Percentiles rank a stretch among this genome's conserved stretches.
phyloP scores from a whole-genome alignment of 1,140 invertebrate species.

The Zaprionus africanus region DNA sequence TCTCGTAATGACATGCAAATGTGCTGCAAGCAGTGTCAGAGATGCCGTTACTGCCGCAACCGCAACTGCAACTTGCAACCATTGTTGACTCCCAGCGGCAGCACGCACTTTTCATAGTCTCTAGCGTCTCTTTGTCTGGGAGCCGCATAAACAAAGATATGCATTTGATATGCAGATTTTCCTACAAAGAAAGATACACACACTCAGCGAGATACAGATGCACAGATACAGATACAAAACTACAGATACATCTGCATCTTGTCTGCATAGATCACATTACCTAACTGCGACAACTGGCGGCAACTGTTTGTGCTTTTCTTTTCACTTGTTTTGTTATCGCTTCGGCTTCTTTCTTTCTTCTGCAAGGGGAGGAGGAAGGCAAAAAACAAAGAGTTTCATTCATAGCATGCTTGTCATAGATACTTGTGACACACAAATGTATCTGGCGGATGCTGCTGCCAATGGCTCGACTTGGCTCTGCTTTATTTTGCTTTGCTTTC shows the following conservation, averaged over 20 bases:
- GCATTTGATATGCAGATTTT: slow-evolving; percentile 79
- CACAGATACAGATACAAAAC: slow-evolving; percentile 28
- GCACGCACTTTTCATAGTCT: slow-evolving; percentile 46
- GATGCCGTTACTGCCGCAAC: slow-evolving; percentile 41
- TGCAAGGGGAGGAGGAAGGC: not conserved
- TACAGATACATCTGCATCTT: slow-evolving; percentile 7
- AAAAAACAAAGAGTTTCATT: slow-evolving; percentile 70
- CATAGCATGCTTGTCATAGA: slow-evolving; percentile 69
- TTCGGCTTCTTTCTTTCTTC: slow-evolving; percentile 8
- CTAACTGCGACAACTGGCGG: slow-evolving; percentile 60
- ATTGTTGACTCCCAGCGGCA: slow-evolving; percentile 15
- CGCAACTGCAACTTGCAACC: slow-evolving; percentile 16
- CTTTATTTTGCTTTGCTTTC: not conserved
- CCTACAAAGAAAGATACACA: slow-evolving; percentile 50
- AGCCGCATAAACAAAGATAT: slow-evolving; percentile 57
- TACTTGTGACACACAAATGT: slow-evolving; percentile 67
- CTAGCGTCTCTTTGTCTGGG: slow-evolving; percentile 31
- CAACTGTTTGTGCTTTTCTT: slow-evolving; percentile 59
- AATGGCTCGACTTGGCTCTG: not conserved
- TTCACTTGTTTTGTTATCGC: slow-evolving; percentile 65
- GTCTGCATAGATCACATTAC: slow-evolving; percentile 73
- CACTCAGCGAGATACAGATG: slow-evolving; percentile 27
- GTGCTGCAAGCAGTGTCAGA: slow-evolving; percentile 24
- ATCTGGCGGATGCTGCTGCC: slow-evolving; percentile 39
- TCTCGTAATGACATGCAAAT: slow-evolving; percentile 66